Evolutionary conservation across 2,797 vertebrate species (phyloP), one percentile per base, ranked within the genome.

Genomic region (Anisognathus igniventris): DNA sequence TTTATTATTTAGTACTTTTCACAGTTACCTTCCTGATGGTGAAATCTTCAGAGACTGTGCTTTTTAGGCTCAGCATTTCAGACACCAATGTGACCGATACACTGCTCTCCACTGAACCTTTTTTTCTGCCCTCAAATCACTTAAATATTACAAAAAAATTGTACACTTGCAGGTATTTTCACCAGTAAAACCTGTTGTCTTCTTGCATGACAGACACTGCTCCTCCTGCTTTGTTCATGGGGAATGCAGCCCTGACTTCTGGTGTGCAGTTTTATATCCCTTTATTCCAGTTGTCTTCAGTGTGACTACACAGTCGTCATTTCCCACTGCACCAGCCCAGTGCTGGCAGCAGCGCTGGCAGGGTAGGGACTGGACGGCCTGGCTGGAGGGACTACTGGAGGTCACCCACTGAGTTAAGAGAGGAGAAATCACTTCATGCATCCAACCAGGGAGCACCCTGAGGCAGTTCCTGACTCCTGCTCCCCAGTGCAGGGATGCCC

Each of bases 1-100:
- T 96, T 94, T 74, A 95, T 95, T 95, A 96, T 96, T 96, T 95
- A 90, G 90, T 82, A 44, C 86, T 96, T 96, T 95, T 92, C 83
- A 86, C 84, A 77, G 94, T 86, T 95, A 84, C 92, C 23, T 88
- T 70, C 70, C 51, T 48, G 54, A 54, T 45, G 73, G 79, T 56
- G 64, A 90, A 93, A 70, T 78, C 58, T 84, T 65, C 0, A 9
- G 62, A 68, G 50, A 75, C 39, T 12, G 37, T 91, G 25, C 12
- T 42, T 39, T 58, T 91, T 22, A 37, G 54, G 54, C 35, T 91
- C 6, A 3, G 64, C 51, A 9, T 71, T 91, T 86, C 47, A 66
- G 30, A 70, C 10, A 3, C 28, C 4, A 5, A 4, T 30, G 50
- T 15, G 37, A 50, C 40, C 40, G 51, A 12, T 6, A 17, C 24